phyloP scores from a whole-genome alignment of 2,797 vertebrate species.

The Notamacropus eugenii region DNA sequence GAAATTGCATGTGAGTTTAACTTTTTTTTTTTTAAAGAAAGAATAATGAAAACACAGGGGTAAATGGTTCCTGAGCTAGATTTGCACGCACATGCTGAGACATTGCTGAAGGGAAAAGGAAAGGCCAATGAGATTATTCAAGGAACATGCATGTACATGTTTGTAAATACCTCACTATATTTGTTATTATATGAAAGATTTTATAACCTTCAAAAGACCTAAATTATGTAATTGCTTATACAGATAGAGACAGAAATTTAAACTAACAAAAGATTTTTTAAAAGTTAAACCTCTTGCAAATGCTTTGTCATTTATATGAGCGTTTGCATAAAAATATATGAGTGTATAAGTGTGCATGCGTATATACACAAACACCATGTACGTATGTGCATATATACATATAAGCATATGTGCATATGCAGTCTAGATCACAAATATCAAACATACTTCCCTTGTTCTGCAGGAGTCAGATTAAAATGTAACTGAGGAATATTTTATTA shows the following conservation, averaged over 20 bases:
- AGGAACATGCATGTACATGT: neutral
- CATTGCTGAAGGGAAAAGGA: neutral
- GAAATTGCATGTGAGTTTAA: neutral
- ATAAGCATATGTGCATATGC: neutral
- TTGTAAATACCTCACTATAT: neutral
- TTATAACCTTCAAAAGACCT: neutral
- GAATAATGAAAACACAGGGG: neutral
- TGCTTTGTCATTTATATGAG: neutral
- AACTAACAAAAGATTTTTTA: neutral
- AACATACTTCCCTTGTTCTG: neutral
- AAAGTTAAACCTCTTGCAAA: neutral
- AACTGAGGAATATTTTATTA: neutral
- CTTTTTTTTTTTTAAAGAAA: neutral
- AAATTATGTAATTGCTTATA: neutral
- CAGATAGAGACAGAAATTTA: neutral
- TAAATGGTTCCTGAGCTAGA: neutral
- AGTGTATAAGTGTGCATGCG: neutral
- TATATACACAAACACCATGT: neutral
- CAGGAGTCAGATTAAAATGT: neutral
- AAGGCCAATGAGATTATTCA: neutral
- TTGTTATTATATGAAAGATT: neutral
- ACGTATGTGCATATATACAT: no score
- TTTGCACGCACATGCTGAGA: neutral
- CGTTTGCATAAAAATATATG: neutral
- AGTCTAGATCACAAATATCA: neutral